Conservation (phyloP, 2,797 vertebrate species). For the Anabas testudineus region DNA sequence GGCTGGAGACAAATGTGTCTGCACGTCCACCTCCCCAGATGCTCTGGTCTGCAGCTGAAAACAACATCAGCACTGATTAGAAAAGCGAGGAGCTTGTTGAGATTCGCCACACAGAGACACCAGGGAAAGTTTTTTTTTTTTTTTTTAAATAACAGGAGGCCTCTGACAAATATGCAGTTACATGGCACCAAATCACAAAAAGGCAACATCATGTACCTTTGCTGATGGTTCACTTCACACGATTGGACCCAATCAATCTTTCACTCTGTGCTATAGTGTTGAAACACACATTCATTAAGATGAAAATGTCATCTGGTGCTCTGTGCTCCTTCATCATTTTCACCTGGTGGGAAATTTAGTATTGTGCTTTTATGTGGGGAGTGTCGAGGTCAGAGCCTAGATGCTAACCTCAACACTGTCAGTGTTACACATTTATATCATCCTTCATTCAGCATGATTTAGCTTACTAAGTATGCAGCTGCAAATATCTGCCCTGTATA, state of each 20-base stretch:
- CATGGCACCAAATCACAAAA: background rate
- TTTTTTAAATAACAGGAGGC: background rate
- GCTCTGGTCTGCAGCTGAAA: constrained; percentile 11
- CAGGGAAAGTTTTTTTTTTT: background rate
- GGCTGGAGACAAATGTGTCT: constrained; percentile 53
- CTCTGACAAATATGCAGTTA: constrained; percentile 18
- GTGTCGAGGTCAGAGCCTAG: too few species aligned
- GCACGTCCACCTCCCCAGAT: constrained; percentile 43
- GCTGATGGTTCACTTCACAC: background rate
- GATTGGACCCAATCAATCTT: background rate
- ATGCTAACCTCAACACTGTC: too few species aligned
- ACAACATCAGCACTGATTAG: constrained; percentile 40
- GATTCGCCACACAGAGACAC: background rate
- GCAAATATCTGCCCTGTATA: too few species aligned
- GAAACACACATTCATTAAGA: background rate
- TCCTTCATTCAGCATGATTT: too few species aligned
- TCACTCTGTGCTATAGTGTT: too few species aligned
- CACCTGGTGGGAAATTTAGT: too few species aligned
- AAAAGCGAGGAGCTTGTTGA: constrained; percentile 17
- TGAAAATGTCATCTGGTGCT: background rate
- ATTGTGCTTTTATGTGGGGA: too few species aligned
- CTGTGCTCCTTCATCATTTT: background rate
- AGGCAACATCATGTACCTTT: background rate
- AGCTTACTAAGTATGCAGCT: too few species aligned
- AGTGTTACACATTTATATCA: too few species aligned